Evolutionary conservation across 1,140 invertebrate genomes (phyloP).

Genomic region (Diorhabda carinulata): DNA sequence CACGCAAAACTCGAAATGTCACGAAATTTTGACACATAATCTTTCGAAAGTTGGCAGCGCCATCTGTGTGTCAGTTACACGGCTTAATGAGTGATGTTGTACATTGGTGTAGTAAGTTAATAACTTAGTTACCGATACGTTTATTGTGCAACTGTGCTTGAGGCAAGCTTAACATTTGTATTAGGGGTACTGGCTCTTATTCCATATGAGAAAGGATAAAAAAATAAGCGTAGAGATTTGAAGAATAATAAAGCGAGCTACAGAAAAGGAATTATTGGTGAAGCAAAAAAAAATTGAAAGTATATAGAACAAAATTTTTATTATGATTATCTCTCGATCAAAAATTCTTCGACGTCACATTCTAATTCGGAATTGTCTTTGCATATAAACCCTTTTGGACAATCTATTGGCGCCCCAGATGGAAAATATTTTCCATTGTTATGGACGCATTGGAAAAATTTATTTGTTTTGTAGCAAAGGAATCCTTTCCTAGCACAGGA

Average conservation of each 20-base stretch:
- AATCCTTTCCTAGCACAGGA: slow-evolving; percentile 9
- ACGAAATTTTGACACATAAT: too few species aligned
- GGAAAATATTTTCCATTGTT: slow-evolving; percentile 7
- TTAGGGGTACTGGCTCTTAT: too few species aligned
- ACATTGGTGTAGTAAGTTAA: too few species aligned
- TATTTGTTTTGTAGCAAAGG: not conserved
- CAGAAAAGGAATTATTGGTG: not conserved
- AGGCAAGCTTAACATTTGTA: too few species aligned
- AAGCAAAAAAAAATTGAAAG: not conserved
- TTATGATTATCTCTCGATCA: not conserved
- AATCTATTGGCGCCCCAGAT: not conserved
- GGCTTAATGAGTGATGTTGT: too few species aligned
- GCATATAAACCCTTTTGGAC: slow-evolving; percentile 6
- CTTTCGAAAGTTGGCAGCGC: too few species aligned
- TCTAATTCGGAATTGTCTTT: slow-evolving; percentile 1
- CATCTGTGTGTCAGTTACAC: too few species aligned
- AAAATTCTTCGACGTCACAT: not conserved
- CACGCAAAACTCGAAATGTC: too few species aligned
- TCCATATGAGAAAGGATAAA: too few species aligned
- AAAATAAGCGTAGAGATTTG: not conserved
- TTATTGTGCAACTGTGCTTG: too few species aligned
- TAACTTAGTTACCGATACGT: too few species aligned
- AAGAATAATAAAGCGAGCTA: not conserved
- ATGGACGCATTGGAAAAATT: slow-evolving; percentile 13
- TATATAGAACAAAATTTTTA: not conserved